Percentiles rank a stretch among this genome's conserved stretches.
phyloP scores from a whole-genome alignment of 2,113 vertebrate species.

The Neotragus pygmaeus region DNA sequence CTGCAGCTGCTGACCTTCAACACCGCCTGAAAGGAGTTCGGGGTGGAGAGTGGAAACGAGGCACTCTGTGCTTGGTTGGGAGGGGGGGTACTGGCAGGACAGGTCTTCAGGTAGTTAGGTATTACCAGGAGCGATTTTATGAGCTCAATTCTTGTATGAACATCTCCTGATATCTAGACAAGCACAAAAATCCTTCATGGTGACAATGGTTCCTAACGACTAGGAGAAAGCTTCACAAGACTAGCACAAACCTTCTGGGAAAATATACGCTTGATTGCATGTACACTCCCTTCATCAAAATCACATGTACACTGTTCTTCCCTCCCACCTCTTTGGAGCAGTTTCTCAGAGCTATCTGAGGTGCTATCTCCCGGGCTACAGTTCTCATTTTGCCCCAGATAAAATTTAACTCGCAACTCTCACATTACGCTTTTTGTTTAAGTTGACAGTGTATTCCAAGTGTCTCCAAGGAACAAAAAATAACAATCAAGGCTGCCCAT shows the following conservation, averaged over 20 bases:
- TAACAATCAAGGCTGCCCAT: no score
- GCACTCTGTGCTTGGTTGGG: neutral
- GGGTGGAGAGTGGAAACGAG: neutral
- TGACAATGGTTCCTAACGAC: neutral
- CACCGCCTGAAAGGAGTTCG: neutral
- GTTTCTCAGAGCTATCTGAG: neutral
- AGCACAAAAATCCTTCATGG: neutral
- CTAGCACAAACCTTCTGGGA: neutral
- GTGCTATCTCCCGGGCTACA: neutral
- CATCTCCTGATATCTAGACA: neutral
- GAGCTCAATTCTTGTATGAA: neutral
- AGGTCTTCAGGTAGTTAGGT: neutral
- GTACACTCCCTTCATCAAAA: neutral
- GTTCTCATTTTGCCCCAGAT: neutral
- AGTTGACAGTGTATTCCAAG: neutral
- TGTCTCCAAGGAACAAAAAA: neutral
- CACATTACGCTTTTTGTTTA: neutral
- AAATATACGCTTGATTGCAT: neutral
- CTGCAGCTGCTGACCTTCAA: neutral
- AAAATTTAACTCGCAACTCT: neutral
- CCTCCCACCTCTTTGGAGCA: neutral
- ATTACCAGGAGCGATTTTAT: neutral
- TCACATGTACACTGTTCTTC: neutral
- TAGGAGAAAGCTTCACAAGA: neutral
- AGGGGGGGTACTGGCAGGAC: neutral